Evolutionary conservation across 2,113 vertebrate genomes (phyloP), one percentile per base, ranked within the genome.

Genomic region (Ursus arctos): DNA sequence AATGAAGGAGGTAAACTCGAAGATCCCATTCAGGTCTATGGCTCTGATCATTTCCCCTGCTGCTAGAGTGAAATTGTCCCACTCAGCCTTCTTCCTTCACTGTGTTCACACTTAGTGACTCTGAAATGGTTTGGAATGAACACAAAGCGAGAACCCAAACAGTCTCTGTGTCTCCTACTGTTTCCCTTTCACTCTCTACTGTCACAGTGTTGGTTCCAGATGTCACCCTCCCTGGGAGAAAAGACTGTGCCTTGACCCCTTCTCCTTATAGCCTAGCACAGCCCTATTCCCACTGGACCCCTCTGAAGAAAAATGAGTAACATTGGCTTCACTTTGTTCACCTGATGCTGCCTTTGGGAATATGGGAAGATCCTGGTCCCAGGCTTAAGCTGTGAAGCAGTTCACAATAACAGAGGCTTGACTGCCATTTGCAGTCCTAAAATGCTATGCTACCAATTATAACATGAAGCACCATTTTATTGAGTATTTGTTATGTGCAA

Each of bases 61-160:
- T 94, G 53, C 67, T 95, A 74, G 53, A 15, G 0, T 65, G 59
- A 92, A 76, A 72, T 40, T 26, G 14, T 59, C 33, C 7, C 14
- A 81, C 53, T 88, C 28, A 95, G 19, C 10, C 21, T 92, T 90
- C 85, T 94, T 67, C 57, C 67, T 79, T 93, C 55, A 57, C 18
- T 74, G 2, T 82, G 40, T 10, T 94, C 28, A 53, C 61, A 65
- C 11, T 86, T 69, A 26, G 55, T 88, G 43, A 22, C 22, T 83
- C 31, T 89, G 33, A 89, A 84, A 94, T 61, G 15, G 36, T 86
- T 77, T 96, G 74, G 24, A 92, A 91, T 47, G 51, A 96, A 81
- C 26, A 71, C 72, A 82, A 26, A 96, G 7, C 5, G 28, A 79
- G 88, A 76, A 47, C 9, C 22, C 51, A 67, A 88, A 79, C 6